Evolutionary conservation across 1,140 invertebrate species (phyloP).

Genomic region (Batillaria attramentaria): DNA sequence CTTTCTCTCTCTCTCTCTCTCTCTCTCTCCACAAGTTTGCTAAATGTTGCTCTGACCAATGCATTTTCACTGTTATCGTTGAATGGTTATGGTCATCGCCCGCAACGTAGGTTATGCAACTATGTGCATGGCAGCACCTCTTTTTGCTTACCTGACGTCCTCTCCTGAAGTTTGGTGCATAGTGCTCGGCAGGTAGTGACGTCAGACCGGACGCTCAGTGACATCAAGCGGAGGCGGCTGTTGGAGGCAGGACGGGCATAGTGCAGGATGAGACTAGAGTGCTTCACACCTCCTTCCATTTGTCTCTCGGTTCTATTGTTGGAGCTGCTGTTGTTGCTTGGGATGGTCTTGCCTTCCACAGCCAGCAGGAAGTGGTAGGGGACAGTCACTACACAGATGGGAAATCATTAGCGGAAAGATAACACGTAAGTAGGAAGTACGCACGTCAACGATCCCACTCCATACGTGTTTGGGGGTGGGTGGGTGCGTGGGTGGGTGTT

Average conservation of each 20-base stretch:
- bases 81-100: too few relatives aligned
- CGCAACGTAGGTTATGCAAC: too few relatives aligned
- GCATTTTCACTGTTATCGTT: too few relatives aligned
- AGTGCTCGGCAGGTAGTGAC: constrained; percentile 6
- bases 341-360: neutral
- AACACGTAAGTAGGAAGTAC: neutral
- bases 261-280: constrained; percentile 15
- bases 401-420: neutral
- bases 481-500: neutral
- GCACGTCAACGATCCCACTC: neutral
- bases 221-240: constrained; percentile 7
- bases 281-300: too few relatives aligned
- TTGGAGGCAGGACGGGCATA: constrained; percentile 17
- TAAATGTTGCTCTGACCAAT: too few relatives aligned
- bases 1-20: too few relatives aligned
- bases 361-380: constrained; percentile 25
- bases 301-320: too few relatives aligned
- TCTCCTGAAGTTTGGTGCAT: neutral
- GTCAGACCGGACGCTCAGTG: constrained; percentile 19
- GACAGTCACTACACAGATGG: neutral
- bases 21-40: too few relatives aligned
- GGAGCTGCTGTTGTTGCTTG: neutral
- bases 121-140: neutral
- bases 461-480: neutral
- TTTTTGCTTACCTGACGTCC: constrained; percentile 18